phyloP scores from a whole-genome alignment of 1,140 invertebrate species.

The Temnothorax longispinosus region DNA sequence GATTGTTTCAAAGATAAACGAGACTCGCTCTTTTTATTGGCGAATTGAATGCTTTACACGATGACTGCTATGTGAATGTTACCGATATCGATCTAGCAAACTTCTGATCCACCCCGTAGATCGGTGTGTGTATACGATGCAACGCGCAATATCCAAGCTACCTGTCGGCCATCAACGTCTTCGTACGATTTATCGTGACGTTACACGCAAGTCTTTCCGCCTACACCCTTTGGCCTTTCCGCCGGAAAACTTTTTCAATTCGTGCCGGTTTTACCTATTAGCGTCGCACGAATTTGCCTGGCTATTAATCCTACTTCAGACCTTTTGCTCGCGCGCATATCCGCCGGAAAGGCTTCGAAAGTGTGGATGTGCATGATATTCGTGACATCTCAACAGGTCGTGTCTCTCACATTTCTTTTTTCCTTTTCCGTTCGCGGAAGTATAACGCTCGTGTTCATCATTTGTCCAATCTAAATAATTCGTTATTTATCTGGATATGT shows the following conservation, averaged over 20 bases:
- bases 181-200: slow-evolving; percentile 72
- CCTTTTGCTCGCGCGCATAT: slow-evolving; percentile 46
- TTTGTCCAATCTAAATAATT: slow-evolving; percentile 6
- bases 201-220: slow-evolving; percentile 65
- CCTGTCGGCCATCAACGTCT: slow-evolving; percentile 72
- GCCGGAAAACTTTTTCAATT: slow-evolving; percentile 70
- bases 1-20: neutral
- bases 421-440: neutral
- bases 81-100: slow-evolving; percentile 30
- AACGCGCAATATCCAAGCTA: slow-evolving; percentile 64
- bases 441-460: neutral
- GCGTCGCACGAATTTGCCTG: slow-evolving; percentile 65
- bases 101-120: slow-evolving; percentile 45
- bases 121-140: neutral
- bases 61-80: neutral
- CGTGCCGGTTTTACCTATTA: slow-evolving; percentile 71
- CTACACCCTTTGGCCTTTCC: slow-evolving; percentile 57
- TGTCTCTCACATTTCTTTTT: neutral
- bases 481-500: neutral
- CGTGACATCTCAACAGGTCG: slow-evolving; percentile 36
- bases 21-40: neutral
- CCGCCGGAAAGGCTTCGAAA: slow-evolving; percentile 40
- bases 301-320: slow-evolving; percentile 73
- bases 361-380: slow-evolving; percentile 8
- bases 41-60: neutral